phyloP scores from a whole-genome alignment of 1,140 invertebrate species.

The Drosophila hydei region DNA sequence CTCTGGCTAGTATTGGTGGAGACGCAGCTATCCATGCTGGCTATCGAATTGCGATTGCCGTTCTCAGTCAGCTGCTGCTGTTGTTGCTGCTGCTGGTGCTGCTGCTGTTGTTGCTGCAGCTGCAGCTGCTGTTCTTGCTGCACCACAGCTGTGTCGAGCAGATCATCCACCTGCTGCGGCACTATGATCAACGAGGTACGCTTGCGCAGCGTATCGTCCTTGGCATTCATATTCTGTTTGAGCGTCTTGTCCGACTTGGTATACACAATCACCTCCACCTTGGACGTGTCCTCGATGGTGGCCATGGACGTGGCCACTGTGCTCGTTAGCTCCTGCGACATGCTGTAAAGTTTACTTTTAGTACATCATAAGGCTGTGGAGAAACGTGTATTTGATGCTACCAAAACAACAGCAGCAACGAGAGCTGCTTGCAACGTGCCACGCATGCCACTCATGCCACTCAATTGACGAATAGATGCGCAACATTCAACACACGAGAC shows the following conservation, averaged over 20 bases:
- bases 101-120: not conserved
- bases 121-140: conserved; percentile 16
- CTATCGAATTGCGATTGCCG: conserved; percentile 75
- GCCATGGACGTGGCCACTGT: not conserved
- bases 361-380: conserved; percentile 9
- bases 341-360: conserved; percentile 48
- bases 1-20: conserved; percentile 66
- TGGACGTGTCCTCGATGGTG: conserved; percentile 59
- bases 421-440: not conserved
- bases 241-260: conserved; percentile 81
- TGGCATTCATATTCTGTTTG: conserved; percentile 82
- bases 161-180: conserved; percentile 67
- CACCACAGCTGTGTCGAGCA: not conserved
- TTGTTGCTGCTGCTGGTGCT: not conserved
- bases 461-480: too few relatives aligned
- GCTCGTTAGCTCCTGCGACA: conserved; percentile 59
- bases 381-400: conserved; percentile 56
- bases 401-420: conserved; percentile 39
- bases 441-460: conserved; percentile 11
- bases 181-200: conserved; percentile 83
- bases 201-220: conserved; percentile 81
- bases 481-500: conserved; percentile 8
- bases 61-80: conserved; percentile 2
- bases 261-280: conserved; percentile 79
- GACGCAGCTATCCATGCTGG: conserved; percentile 79